phyloP scores from a whole-genome alignment of 1,140 invertebrate genomes.

The Bombus ignitus region DNA sequence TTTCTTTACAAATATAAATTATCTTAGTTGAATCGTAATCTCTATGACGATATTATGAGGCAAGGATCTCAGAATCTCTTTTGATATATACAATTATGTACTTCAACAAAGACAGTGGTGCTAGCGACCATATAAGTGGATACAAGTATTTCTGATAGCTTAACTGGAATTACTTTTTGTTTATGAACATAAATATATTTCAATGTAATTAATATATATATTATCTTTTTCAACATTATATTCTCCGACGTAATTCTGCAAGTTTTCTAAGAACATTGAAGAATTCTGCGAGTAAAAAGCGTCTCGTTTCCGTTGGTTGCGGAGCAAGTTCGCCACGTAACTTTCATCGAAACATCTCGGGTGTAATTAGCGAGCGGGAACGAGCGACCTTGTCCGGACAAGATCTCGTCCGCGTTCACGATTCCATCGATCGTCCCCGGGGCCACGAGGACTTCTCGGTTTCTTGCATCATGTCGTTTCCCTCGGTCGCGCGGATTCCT shows the following conservation, averaged over 20 bases:
- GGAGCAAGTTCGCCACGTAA: slow-evolving; percentile 1
- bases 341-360: slow-evolving; percentile 6
- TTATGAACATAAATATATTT: too few species aligned
- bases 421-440: slow-evolving; percentile 26
- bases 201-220: too few species aligned
- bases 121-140: too few species aligned
- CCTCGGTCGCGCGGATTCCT: slow-evolving; percentile 8
- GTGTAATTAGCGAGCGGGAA: slow-evolving; percentile 25
- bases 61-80: too few species aligned
- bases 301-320: background rate
- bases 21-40: background rate
- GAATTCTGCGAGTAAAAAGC: background rate
- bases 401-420: slow-evolving; percentile 10
- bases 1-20: background rate
- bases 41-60: background rate
- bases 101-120: background rate
- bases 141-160: too few species aligned
- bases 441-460: background rate
- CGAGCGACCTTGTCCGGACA: slow-evolving; percentile 27
- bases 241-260: background rate
- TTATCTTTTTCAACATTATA: too few species aligned
- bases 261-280: background rate
- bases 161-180: too few species aligned
- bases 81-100: too few species aligned
- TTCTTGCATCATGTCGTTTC: background rate